Conservation (phyloP, 1,140 invertebrate species). For the Euglossa dilemma region DNA sequence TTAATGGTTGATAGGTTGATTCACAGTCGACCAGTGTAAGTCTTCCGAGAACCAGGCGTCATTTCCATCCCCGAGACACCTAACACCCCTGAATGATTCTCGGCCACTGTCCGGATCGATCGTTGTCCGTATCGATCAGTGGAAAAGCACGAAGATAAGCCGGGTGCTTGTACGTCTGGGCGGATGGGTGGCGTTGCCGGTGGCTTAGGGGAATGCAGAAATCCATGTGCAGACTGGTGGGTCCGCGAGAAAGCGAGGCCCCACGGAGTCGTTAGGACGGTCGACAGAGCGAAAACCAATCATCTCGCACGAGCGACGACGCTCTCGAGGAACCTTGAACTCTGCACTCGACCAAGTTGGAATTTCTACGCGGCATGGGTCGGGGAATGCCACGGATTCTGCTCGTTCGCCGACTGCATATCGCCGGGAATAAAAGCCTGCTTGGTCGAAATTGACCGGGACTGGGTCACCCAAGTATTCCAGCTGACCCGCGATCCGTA, state of each 20-base stretch:
- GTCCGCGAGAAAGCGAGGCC: conserved; percentile 24
- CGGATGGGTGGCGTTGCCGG: background rate
- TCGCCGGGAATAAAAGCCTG: conserved; percentile 1
- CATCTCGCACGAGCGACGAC: conserved; percentile 58
- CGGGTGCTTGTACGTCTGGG: background rate
- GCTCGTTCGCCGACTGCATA: conserved; percentile 12
- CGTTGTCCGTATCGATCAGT: background rate
- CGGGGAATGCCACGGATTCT: conserved; percentile 10
- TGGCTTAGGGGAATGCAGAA: conserved; percentile 22
- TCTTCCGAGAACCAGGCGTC: background rate
- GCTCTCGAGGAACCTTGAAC: conserved; percentile 62
- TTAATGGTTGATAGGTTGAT: too few relatives aligned
- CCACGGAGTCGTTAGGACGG: conserved; percentile 37
- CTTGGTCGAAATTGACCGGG: background rate
- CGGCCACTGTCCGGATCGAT: background rate
- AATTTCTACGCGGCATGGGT: conserved; percentile 35
- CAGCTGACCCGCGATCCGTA: background rate
- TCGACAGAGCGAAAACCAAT: conserved; percentile 63
- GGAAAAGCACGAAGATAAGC: background rate
- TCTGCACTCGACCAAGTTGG: conserved; percentile 40
- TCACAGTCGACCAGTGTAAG: too few relatives aligned
- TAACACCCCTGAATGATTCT: background rate
- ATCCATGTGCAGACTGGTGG: background rate
- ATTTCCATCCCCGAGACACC: background rate
- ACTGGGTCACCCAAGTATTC: conserved; percentile 2